Conservation (phyloP, 2,797 vertebrate species). For the Harpagifer antarcticus region DNA sequence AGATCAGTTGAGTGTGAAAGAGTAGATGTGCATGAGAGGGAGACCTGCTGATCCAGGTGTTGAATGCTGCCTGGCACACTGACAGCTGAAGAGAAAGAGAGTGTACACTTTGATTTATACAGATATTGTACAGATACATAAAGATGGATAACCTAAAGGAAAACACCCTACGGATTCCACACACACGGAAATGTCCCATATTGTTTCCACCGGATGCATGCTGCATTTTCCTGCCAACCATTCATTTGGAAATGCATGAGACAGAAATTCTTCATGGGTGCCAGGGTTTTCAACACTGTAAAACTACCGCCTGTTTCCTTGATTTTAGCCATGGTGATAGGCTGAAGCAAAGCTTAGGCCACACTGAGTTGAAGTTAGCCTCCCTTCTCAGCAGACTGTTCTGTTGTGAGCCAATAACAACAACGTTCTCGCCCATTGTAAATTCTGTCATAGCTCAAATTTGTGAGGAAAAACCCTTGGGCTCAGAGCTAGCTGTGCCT, state of each 20-base stretch:
- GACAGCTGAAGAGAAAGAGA: conserved; percentile 63
- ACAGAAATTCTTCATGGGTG: conserved; percentile 66
- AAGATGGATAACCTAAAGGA: conserved; percentile 45
- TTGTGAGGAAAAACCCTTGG: conserved; percentile 31
- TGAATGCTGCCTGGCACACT: conserved; percentile 74
- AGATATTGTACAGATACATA: conserved; percentile 52
- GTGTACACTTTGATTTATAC: conserved; percentile 54
- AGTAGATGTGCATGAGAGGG: conserved; percentile 68
- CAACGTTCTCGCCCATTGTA: conserved; percentile 57
- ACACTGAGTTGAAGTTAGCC: conserved; percentile 66
- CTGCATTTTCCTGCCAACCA: conserved; percentile 66
- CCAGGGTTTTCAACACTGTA: conserved; percentile 66
- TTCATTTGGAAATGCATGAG: conserved; percentile 71
- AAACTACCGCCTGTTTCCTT: conserved; percentile 62
- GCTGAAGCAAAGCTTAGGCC: conserved; percentile 67
- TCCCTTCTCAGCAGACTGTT: conserved; percentile 62
- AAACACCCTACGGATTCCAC: conserved; percentile 38
- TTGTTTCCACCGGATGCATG: conserved; percentile 67
- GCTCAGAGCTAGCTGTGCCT: conserved; percentile 40
- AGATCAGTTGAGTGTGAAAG: conserved; percentile 78
- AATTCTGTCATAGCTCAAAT: conserved; percentile 64
- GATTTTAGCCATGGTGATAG: conserved; percentile 63
- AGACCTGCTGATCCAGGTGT: conserved; percentile 81
- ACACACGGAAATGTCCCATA: conserved; percentile 32
- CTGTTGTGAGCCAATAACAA: conserved; percentile 74